These are phyloP conservation scores for Drosophila nr. fundita DNA, from an alignment of 2,888 invertebrate genomes.

Conservation along the genomic window DNA sequence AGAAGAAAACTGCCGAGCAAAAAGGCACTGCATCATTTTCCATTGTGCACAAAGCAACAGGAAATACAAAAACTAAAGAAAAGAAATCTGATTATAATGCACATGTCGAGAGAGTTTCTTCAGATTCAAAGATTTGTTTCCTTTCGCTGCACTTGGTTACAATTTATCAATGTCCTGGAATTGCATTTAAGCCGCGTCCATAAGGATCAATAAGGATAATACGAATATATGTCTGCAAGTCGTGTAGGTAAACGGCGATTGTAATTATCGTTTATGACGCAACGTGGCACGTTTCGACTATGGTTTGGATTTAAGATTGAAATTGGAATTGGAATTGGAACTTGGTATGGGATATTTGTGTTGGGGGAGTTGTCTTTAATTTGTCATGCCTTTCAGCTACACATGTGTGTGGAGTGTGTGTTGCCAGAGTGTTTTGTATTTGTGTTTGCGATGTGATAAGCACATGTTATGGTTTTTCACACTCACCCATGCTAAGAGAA, in stretches of 20 bases:
- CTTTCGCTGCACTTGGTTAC: constrained; percentile 60
- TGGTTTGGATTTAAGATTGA: constrained; percentile 36
- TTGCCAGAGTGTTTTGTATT: constrained; percentile 32
- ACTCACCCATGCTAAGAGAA: constrained; percentile 41
- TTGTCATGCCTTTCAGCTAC: constrained; percentile 77
- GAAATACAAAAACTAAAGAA: constrained; percentile 21
- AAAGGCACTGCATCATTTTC: constrained; percentile 69
- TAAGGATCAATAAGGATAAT: constrained; percentile 77
- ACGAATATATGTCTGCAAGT: constrained; percentile 56
- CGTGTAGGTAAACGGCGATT: constrained; percentile 61
- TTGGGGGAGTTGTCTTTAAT: constrained; percentile 59
- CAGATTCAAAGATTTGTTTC: constrained; percentile 49
- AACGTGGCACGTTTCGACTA: constrained; percentile 73
- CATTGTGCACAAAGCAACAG: constrained; percentile 40
- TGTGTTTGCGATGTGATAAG: constrained; percentile 69
- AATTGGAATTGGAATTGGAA: constrained; percentile 15
- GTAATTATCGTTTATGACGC: constrained; percentile 76
- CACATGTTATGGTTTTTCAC: constrained; percentile 79
- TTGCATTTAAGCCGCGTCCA: constrained; percentile 72
- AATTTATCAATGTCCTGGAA: constrained; percentile 73
- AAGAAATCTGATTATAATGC: constrained; percentile 53
- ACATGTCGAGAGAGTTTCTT: constrained; percentile 58
- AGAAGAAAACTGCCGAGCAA: constrained; percentile 55
- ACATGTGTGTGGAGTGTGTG: constrained; percentile 41
- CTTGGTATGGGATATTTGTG: constrained; percentile 18